A percentile compares a stretch with the other conserved stretches of the same genome.
These are phyloP conservation scores for Sebastes baramenuke DNA, from an alignment of 2,797 vertebrate species.

Conservation along the genomic window DNA sequence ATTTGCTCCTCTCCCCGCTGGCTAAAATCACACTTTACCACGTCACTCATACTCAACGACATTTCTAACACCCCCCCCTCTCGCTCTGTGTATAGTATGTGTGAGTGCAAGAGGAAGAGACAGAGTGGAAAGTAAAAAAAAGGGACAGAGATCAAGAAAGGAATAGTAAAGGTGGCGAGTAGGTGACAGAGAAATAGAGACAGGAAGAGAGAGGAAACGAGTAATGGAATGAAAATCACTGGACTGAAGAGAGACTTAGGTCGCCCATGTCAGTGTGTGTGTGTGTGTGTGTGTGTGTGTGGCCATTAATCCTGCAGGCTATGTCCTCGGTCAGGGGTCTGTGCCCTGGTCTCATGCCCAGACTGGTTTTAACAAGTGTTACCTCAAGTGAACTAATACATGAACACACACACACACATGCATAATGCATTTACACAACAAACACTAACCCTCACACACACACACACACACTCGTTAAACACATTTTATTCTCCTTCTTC, in stretches of 20 bases:
- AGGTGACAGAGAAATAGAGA: background rate
- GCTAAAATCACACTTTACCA: constrained; percentile 44
- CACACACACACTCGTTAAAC: background rate
- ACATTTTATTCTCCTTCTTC: constrained; percentile 5
- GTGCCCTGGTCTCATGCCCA: constrained; percentile 43
- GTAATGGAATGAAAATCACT: constrained; percentile 42
- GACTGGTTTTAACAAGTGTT: constrained; percentile 43
- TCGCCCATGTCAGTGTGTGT: constrained; percentile 10
- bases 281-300: constrained; percentile 28
- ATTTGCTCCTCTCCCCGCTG: constrained; percentile 33
- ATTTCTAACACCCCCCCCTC: background rate
- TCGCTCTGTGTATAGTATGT: background rate
- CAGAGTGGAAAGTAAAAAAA: background rate
- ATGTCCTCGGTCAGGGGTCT: constrained; percentile 32
- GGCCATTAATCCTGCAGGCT: constrained; percentile 54
- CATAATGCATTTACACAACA: background rate
- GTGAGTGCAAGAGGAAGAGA: background rate
- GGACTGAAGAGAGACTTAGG: constrained; percentile 23
- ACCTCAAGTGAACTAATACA: constrained; percentile 38
- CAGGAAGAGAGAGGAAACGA: background rate
- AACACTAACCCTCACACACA: background rate
- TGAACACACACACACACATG: background rate
- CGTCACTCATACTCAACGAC: constrained; percentile 13
- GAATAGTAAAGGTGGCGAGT: background rate
- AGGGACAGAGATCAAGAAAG: background rate